Percentiles rank a stretch among this genome's conserved stretches.
These are phyloP conservation scores for Drosophila kokeensis DNA, from an alignment of 2,888 invertebrate genomes.

Conservation along the genomic window DNA sequence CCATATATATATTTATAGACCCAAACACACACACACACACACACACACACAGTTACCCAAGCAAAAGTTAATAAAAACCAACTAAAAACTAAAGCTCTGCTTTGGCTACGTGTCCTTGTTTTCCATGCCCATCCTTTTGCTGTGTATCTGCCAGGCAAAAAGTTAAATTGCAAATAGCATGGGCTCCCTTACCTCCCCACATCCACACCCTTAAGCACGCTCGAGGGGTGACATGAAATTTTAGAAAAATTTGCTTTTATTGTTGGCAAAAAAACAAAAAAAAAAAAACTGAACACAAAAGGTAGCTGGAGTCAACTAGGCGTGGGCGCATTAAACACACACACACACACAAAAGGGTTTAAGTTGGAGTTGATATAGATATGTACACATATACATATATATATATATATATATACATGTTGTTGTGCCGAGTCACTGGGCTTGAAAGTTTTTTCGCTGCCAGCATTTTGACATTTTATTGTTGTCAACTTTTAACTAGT, in stretches of 20 bases:
- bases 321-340: slow-evolving; percentile 58
- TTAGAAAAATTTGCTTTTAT: slow-evolving; percentile 77
- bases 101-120: slow-evolving; percentile 69
- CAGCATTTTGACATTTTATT: slow-evolving; percentile 73
- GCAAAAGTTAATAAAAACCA: slow-evolving; percentile 78
- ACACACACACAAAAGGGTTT: slow-evolving; percentile 59
- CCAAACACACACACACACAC: slow-evolving; percentile 13
- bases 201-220: neutral
- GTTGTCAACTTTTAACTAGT: slow-evolving; percentile 79
- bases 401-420: neutral
- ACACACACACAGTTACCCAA: slow-evolving; percentile 25
- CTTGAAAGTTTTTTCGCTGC: slow-evolving; percentile 40
- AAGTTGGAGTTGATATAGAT: slow-evolving; percentile 27
- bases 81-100: slow-evolving; percentile 74
- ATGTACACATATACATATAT: neutral
- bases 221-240: slow-evolving; percentile 67
- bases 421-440: slow-evolving; percentile 39
- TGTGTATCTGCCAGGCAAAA: slow-evolving; percentile 48
- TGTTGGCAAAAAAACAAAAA: slow-evolving; percentile 67
- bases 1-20: neutral
- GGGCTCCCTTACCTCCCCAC: slow-evolving; percentile 37
- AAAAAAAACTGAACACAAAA: neutral
- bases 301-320: slow-evolving; percentile 23
- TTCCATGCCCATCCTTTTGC: slow-evolving; percentile 45
- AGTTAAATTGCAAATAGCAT: slow-evolving; percentile 79